Evolutionary conservation across 2,888 invertebrate genomes (phyloP).

Genomic region (Lepas anatifera): DNA sequence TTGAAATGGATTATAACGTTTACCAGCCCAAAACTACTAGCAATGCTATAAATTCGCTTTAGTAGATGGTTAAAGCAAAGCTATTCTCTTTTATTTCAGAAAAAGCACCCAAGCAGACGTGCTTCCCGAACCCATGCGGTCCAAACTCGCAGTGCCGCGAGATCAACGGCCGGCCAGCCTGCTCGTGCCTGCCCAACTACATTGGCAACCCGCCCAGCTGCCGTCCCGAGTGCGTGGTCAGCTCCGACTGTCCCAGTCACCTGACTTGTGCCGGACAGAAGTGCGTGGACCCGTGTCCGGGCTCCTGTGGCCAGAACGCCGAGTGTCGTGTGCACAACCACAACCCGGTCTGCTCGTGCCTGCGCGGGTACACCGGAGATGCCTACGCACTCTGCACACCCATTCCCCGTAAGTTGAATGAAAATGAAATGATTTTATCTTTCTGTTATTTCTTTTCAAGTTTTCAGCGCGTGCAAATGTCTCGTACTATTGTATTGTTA

Average conservation of each 20-base stretch:
- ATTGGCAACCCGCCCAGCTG: constrained; percentile 70
- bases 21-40: too few relatives aligned
- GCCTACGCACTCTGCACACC: constrained; percentile 58
- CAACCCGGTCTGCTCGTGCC: constrained; percentile 58
- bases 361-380: constrained; percentile 66
- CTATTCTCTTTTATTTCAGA: not conserved
- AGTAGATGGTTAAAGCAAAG: not conserved
- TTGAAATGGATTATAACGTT: too few relatives aligned
- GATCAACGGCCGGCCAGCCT: constrained; percentile 42
- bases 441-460: not conserved
- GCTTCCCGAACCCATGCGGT: constrained; percentile 44
- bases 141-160: constrained; percentile 45
- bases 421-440: too few relatives aligned
- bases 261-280: constrained; percentile 41
- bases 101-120: constrained; percentile 29
- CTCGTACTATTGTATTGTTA: not conserved
- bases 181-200: constrained; percentile 60
- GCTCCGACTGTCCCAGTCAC: constrained; percentile 46
- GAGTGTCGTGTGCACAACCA: constrained; percentile 62
- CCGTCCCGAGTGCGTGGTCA: constrained; percentile 62
- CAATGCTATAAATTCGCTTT: not conserved
- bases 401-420: constrained; percentile 58
- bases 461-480: too few relatives aligned
- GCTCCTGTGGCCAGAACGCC: constrained; percentile 75
- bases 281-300: constrained; percentile 52